These are phyloP conservation scores for Carollia perspicillata DNA, from an alignment of 2,113 vertebrate genomes.

Conservation along the genomic window DNA sequence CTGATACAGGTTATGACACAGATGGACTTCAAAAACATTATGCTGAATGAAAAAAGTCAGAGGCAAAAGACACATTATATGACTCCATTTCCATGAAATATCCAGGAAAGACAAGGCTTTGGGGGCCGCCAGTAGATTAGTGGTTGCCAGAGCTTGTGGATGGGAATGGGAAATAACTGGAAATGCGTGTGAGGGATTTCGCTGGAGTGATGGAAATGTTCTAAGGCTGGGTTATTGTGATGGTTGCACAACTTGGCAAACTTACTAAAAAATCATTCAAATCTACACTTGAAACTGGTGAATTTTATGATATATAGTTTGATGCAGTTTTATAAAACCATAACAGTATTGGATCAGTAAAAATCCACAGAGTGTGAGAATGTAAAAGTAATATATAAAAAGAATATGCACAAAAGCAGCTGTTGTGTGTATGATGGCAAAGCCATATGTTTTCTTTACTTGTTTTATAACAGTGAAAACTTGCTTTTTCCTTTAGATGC, in stretches of 20 bases:
- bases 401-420: conserved; percentile 1
- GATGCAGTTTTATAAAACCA: not conserved
- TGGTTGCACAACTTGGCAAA: not conserved
- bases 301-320: not conserved
- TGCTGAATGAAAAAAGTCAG: not conserved
- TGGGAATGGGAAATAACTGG: not conserved
- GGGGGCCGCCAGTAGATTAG: not conserved
- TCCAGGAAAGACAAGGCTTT: not conserved
- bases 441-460: not conserved
- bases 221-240: not conserved
- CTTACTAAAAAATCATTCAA: not conserved
- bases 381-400: conserved; percentile 16
- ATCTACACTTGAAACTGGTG: not conserved
- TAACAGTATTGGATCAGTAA: not conserved
- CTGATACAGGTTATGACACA: not conserved
- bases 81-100: not conserved
- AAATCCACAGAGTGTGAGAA: not conserved
- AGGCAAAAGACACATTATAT: not conserved
- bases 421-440: not conserved
- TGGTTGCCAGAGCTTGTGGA: not conserved
- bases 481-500: conserved; percentile 11
- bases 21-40: not conserved
- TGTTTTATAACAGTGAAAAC: not conserved
- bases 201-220: not conserved
- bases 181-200: not conserved